Evolutionary conservation across 1,140 invertebrate genomes (phyloP).

Genomic region (Drosophila sp.): DNA sequence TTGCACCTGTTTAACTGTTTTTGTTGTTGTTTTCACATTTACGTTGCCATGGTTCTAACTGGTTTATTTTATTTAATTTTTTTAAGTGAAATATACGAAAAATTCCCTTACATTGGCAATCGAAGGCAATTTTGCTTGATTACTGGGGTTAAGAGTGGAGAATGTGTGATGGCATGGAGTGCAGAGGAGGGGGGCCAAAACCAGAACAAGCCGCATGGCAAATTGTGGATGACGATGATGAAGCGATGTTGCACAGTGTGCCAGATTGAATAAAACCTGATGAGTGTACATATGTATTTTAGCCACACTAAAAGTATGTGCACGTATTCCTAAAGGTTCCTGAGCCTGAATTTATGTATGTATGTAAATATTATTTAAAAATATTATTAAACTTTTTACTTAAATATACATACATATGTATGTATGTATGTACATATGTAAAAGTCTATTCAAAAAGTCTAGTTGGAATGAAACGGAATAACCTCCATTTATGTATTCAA

Average conservation of each 20-base stretch:
- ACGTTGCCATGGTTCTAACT: conserved; percentile 60
- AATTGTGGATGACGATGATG: not conserved
- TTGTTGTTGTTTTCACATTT: conserved; percentile 44
- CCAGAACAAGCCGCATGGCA: conserved; percentile 5
- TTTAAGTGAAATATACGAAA: conserved; percentile 15
- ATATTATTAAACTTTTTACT: too few species aligned
- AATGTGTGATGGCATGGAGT: not conserved
- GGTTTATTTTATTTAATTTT: conserved; percentile 42
- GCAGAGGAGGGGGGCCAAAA: not conserved
- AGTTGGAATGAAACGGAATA: too few species aligned
- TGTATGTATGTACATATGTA: too few species aligned
- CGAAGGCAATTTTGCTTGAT: conserved; percentile 61
- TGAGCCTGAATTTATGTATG: too few species aligned
- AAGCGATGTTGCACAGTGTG: not conserved
- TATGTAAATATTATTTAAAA: too few species aligned
- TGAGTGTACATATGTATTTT: too few species aligned
- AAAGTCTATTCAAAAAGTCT: too few species aligned
- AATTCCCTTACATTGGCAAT: conserved; percentile 64
- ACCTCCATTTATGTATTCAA: too few species aligned
- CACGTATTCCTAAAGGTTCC: too few species aligned
- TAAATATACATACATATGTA: too few species aligned
- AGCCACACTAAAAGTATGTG: too few species aligned
- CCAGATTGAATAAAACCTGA: not conserved
- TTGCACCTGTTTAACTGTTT: conserved; percentile 78
- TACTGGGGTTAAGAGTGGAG: conserved; percentile 12